These are phyloP conservation scores for Hypercompe scribonia DNA, from an alignment of 2,888 invertebrate genomes.

Conservation along the genomic window DNA sequence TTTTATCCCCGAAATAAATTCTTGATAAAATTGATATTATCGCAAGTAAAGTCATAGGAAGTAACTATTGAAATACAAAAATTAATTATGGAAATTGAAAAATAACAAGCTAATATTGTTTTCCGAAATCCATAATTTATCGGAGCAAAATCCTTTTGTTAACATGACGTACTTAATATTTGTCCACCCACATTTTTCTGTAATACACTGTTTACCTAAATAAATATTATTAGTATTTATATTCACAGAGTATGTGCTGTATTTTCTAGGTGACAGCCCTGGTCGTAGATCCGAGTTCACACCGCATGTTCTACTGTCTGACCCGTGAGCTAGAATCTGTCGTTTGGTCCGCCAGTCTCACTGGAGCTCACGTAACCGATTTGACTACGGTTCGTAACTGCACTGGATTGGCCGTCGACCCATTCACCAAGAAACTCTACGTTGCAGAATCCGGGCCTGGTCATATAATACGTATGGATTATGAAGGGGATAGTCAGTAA, in stretches of 20 bases:
- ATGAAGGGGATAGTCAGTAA: slow-evolving; percentile 71
- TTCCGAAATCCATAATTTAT: too few species aligned
- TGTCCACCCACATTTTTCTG: too few species aligned
- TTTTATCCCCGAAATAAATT: too few species aligned
- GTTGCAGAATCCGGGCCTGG: slow-evolving; percentile 89
- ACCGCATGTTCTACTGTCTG: slow-evolving; percentile 87
- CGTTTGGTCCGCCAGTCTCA: slow-evolving; percentile 84
- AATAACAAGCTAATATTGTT: too few species aligned
- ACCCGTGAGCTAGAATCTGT: slow-evolving; percentile 75
- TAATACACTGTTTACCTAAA: too few species aligned
- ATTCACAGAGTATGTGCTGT: not conserved
- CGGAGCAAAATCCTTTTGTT: too few species aligned
- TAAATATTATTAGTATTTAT: not conserved
- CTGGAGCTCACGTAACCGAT: slow-evolving; percentile 81
- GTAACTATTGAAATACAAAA: too few species aligned
- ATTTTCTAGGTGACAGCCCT: slow-evolving; percentile 84
- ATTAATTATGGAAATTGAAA: too few species aligned
- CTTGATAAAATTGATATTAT: too few species aligned
- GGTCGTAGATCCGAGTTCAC: slow-evolving; percentile 88
- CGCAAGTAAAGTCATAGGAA: too few species aligned
- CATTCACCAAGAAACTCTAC: slow-evolving; percentile 88
- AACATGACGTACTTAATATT: too few species aligned
- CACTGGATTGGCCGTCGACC: slow-evolving; percentile 82
- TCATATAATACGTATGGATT: slow-evolving; percentile 75
- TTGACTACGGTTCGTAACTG: slow-evolving; percentile 69